phyloP scores from a whole-genome alignment of 37 sponge, comb jelly and placozoan genomes.

The Axinella damicornis region DNA sequence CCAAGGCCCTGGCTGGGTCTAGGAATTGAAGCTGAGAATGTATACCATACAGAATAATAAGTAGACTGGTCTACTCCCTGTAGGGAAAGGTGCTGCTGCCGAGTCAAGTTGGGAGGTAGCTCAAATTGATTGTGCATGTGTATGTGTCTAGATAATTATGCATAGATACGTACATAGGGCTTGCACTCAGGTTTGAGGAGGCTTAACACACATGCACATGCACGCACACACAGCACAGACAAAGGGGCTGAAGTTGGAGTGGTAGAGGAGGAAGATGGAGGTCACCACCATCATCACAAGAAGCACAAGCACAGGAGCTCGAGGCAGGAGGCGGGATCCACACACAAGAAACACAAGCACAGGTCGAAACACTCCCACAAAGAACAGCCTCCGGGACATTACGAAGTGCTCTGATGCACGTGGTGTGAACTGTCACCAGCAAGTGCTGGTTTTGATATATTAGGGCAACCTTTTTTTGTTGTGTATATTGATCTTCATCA shows the following conservation, averaged over 20 bases:
- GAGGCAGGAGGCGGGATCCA: background rate
- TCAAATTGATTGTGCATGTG: no score
- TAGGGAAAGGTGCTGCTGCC: background rate
- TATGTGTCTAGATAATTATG: background rate
- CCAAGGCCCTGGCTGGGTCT: no score
- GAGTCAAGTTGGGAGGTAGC: background rate
- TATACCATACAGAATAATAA: no score
- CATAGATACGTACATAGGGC: background rate
- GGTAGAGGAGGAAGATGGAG: constrained; percentile 5
- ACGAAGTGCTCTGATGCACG: no score
- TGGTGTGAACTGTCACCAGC: no score
- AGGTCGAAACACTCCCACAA: background rate
- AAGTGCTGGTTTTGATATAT: no score
- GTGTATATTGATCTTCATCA: no score
- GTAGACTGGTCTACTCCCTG: background rate
- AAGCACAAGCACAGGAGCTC: constrained; percentile 20
- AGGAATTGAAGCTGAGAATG: no score
- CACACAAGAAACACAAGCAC: constrained; percentile 37
- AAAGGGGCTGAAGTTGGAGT: background rate
- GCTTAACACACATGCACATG: background rate
- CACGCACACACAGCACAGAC: background rate
- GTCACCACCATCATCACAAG: constrained; percentile 1
- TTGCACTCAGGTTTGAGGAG: no score
- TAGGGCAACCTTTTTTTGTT: no score
- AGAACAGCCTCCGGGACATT: no score